Percentiles rank a stretch among this genome's conserved stretches.
Conservation (phyloP, 2,797 vertebrate species). For the Aythya fuligula region DNA sequence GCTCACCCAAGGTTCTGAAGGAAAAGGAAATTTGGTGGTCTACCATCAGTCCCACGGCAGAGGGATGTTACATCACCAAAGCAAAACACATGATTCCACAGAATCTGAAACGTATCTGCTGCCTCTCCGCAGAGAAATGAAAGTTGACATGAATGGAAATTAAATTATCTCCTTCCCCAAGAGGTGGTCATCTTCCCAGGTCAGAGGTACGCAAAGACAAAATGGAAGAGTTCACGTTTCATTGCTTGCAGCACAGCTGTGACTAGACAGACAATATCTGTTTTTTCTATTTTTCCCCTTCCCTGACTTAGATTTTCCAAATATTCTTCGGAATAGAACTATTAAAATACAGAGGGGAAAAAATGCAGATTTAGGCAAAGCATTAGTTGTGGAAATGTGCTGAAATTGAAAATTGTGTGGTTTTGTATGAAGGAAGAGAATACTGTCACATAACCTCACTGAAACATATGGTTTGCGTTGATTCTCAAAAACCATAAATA, state of each 20-base stretch:
- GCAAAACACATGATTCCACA: slow-evolving; percentile 73
- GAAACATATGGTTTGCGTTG: slow-evolving; percentile 2
- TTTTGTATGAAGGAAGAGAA: slow-evolving; percentile 5
- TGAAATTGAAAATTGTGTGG: slow-evolving; percentile 4
- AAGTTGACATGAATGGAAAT: slow-evolving; percentile 77
- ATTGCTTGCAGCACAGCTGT: slow-evolving; percentile 29
- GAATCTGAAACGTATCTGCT: slow-evolving; percentile 75
- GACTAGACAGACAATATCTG: slow-evolving; percentile 13
- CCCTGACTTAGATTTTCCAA: not conserved
- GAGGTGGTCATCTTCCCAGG: slow-evolving; percentile 63
- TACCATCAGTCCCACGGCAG: slow-evolving; percentile 42
- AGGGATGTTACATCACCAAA: slow-evolving; percentile 47
- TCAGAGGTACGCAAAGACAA: slow-evolving; percentile 65
- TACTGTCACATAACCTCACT: not conserved
- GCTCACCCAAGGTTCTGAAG: slow-evolving; percentile 52
- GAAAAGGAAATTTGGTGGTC: slow-evolving; percentile 67
- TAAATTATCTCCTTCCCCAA: slow-evolving; percentile 72
- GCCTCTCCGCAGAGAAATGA: slow-evolving; percentile 59
- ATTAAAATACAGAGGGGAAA: not conserved
- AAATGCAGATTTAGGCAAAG: slow-evolving; percentile 3
- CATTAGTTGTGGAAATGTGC: not conserved
- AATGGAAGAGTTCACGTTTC: slow-evolving; percentile 67
- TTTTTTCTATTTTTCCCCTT: rapidly evolving
- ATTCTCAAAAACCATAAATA: slow-evolving; percentile 30
- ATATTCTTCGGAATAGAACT: not conserved